These are phyloP conservation scores for Andrena chrysosceles DNA, from an alignment of 2,888 invertebrate species.

Conservation along the genomic window DNA sequence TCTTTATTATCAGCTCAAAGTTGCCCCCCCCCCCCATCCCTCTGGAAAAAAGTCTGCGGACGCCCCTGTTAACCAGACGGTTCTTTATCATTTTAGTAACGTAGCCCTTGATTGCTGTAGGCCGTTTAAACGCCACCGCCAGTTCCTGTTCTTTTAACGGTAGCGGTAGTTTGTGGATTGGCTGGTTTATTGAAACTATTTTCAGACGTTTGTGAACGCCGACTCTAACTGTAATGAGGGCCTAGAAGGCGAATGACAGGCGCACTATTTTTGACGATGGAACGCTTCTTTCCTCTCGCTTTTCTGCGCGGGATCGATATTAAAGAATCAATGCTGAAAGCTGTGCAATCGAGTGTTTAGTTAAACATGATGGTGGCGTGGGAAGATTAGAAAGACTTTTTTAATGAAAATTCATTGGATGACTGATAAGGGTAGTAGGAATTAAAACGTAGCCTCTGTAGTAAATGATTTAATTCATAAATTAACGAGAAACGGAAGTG, in stretches of 20 bases:
- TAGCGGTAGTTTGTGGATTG: conserved; percentile 59
- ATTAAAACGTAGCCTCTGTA: neutral
- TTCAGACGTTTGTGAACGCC: conserved; percentile 51
- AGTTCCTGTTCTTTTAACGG: conserved; percentile 53
- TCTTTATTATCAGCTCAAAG: too few relatives aligned
- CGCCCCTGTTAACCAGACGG: too few relatives aligned
- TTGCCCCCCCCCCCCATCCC: too few relatives aligned
- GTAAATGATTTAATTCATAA: neutral
- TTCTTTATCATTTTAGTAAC: conserved; percentile 8
- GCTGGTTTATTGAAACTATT: conserved; percentile 59
- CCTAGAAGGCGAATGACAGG: conserved; percentile 38
- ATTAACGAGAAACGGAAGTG: neutral
- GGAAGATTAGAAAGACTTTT: neutral
- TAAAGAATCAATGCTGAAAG: neutral
- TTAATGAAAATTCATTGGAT: neutral
- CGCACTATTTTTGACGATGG: conserved; percentile 34
- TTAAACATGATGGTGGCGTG: neutral
- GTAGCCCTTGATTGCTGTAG: conserved; percentile 30
- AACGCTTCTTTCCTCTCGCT: neutral
- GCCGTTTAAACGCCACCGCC: conserved; percentile 41
- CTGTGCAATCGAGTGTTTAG: neutral
- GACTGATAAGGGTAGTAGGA: neutral
- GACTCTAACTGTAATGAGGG: conserved; percentile 47
- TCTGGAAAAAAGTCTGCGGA: too few relatives aligned
- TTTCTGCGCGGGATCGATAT: neutral